Percentiles rank a stretch among this genome's conserved stretches.
phyloP scores from a whole-genome alignment of 2,113 vertebrate species.

The Bettongia penicillata region DNA sequence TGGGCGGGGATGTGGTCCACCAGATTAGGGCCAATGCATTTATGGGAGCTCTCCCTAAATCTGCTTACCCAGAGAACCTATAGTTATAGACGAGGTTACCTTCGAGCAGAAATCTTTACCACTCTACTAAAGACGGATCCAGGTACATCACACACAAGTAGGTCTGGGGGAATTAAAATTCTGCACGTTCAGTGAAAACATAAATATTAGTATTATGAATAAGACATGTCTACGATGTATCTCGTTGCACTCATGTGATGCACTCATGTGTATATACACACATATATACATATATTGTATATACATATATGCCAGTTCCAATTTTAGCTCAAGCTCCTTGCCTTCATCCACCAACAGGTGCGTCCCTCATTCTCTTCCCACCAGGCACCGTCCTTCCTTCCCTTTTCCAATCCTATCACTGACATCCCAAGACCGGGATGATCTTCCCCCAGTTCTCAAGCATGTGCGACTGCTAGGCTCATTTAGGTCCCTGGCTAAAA shows the following conservation, averaged over 20 bases:
- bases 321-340: constrained; percentile 65
- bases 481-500: constrained; percentile 28
- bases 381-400: background rate
- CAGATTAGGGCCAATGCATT: constrained; percentile 19
- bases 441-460: constrained; percentile 52
- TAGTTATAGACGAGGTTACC: constrained; percentile 32
- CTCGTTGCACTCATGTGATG: background rate
- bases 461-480: constrained; percentile 44
- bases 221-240: background rate
- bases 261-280: background rate
- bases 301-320: background rate
- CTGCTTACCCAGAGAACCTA: background rate
- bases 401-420: background rate
- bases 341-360: constrained; percentile 72
- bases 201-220: background rate
- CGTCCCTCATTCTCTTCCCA: constrained; percentile 31
- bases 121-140: constrained; percentile 46
- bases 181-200: constrained; percentile 18
- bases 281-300: background rate
- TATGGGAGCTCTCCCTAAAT: background rate
- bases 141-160: constrained; percentile 49
- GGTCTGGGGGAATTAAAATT: constrained; percentile 10
- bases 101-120: constrained; percentile 42
- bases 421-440: background rate
- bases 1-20: constrained; percentile 25